These are phyloP conservation scores for Mus pahari DNA, from an alignment of 2,113 vertebrate genomes.

Conservation along the genomic window DNA sequence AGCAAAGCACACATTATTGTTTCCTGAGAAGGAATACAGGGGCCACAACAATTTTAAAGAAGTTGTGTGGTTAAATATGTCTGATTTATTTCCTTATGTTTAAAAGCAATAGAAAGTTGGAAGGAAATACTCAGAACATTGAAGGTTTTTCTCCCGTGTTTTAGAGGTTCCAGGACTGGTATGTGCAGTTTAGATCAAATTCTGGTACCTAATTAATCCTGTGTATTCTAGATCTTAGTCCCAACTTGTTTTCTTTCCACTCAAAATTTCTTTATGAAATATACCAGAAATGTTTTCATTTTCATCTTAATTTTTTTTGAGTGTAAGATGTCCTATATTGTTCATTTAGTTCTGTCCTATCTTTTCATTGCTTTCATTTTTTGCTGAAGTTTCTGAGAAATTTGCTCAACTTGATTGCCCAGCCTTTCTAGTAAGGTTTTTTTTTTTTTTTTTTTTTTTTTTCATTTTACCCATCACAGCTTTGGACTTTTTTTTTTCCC, in stretches of 20 bases:
- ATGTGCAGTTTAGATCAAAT: not conserved
- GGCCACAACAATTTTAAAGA: conserved; percentile 33
- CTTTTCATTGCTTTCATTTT: conserved; percentile 61
- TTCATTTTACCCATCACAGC: not conserved
- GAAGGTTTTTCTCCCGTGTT: not conserved
- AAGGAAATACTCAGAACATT: conserved; percentile 55
- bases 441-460: not conserved
- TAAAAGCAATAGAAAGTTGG: conserved; percentile 1
- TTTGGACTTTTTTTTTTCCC: conserved; percentile 52
- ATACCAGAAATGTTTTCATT: not conserved
- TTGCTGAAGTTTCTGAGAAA: conserved; percentile 47
- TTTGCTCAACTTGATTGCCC: not conserved
- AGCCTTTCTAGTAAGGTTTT: not conserved
- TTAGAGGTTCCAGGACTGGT: not conserved
- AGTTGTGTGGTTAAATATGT: conserved; percentile 12
- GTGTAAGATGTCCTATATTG: not conserved
- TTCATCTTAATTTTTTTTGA: not conserved
- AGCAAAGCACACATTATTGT: conserved; percentile 18
- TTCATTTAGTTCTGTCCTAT: conserved; percentile 7
- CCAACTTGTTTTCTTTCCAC: not conserved
- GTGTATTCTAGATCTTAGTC: not conserved
- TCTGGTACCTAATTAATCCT: not conserved
- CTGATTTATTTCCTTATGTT: not conserved
- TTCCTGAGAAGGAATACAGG: conserved; percentile 51
- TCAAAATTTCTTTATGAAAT: not conserved